Evolutionary conservation across 2,797 vertebrate genomes (phyloP).

Genomic region (Argentina silus): DNA sequence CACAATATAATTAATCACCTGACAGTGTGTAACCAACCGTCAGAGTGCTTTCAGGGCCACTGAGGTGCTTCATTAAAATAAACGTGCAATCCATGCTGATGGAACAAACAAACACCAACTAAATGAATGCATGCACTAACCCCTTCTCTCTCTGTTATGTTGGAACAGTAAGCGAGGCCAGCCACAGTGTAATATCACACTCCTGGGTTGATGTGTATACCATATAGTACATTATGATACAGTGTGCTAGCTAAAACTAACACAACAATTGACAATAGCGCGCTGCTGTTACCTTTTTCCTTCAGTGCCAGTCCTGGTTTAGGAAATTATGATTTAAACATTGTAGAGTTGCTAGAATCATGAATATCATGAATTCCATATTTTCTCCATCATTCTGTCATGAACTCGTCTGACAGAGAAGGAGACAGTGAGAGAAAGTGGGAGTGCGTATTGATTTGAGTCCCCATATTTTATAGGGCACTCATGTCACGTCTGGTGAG

Average conservation of each 20-base stretch:
- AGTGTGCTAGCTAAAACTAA: too few relatives aligned
- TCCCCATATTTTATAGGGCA: constrained; percentile 58
- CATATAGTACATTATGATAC: too few relatives aligned
- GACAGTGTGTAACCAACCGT: constrained; percentile 65
- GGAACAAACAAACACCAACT: constrained; percentile 45
- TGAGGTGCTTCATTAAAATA: constrained; percentile 67
- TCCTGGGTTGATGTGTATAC: too few relatives aligned
- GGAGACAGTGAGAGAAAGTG: constrained; percentile 61
- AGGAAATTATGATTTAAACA: too few relatives aligned
- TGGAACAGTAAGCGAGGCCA: background rate
- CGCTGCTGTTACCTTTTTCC: too few relatives aligned
- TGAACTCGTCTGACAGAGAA: constrained; percentile 48
- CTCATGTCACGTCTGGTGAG: constrained; percentile 56
- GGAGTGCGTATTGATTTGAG: constrained; percentile 54
- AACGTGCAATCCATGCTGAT: constrained; percentile 64
- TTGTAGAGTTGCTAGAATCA: too few relatives aligned
- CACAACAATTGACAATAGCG: too few relatives aligned
- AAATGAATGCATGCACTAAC: constrained; percentile 43
- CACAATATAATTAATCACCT: constrained; percentile 55
- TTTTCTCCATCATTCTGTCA: constrained; percentile 33
- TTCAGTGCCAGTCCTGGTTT: too few relatives aligned
- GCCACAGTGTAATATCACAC: background rate
- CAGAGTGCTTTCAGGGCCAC: constrained; percentile 58
- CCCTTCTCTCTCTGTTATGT: constrained; percentile 21
- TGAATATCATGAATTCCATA: constrained; percentile 3